A percentile compares a stretch with the other conserved stretches of the same genome.
Evolutionary conservation across 2,113 vertebrate genomes (phyloP).

Genomic region (Nothoprocta pentlandii): DNA sequence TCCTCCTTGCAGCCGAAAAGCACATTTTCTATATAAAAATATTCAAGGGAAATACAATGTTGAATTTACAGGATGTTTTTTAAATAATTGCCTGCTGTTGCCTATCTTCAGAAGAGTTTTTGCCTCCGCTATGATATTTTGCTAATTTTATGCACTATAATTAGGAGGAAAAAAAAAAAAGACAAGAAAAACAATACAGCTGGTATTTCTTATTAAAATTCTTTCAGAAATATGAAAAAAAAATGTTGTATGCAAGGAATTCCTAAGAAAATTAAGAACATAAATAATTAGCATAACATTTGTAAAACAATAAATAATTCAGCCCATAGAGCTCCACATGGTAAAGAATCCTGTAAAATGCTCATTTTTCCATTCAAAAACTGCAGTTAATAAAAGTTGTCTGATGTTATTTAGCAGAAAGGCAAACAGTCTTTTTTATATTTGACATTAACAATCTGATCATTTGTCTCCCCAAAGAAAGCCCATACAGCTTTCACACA

Average conservation of each 20-base stretch:
- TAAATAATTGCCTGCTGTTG: background rate
- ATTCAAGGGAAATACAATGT: background rate
- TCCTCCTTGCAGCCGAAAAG: background rate
- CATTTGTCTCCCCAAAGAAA: conserved; percentile 87
- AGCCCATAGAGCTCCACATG: background rate
- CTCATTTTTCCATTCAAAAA: conserved; percentile 35
- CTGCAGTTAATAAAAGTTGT: conserved; percentile 66
- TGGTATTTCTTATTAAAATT: background rate
- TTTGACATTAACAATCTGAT: conserved; percentile 93
- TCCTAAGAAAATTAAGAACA: background rate
- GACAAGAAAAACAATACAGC: background rate
- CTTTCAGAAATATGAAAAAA: background rate
- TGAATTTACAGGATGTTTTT: background rate
- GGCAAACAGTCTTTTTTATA: conserved; percentile 80
- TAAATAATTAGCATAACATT: background rate
- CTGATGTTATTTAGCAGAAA: conserved; percentile 73
- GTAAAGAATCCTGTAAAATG: conserved; percentile 23
- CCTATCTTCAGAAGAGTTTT: background rate
- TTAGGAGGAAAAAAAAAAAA: background rate
- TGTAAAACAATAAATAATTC: background rate
- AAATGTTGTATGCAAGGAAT: background rate
- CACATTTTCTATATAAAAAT: background rate
- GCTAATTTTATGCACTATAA: background rate
- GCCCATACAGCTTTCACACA: conserved; percentile 83
- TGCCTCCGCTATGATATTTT: background rate